Evolutionary conservation across 2,113 vertebrate genomes (phyloP).

Genomic region (Caranx melampygus): DNA sequence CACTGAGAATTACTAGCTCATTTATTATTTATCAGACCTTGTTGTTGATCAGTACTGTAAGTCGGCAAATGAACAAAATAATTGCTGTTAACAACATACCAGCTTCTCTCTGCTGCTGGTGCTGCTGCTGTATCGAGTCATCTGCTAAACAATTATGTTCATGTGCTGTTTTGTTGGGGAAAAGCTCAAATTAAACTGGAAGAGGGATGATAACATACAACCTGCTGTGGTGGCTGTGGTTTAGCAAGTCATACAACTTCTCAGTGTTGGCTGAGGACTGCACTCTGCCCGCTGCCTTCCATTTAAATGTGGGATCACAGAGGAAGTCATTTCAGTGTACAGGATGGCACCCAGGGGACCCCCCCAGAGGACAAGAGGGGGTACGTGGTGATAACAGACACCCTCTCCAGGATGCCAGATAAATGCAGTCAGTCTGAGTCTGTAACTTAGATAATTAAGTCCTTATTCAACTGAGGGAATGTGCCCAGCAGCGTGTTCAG

Average conservation of each 20-base stretch:
- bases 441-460: conserved; percentile 70
- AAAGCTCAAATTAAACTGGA: not conserved
- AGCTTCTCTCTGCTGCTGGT: not conserved
- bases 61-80: too few species aligned
- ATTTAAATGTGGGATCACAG: conserved; percentile 56
- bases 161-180: not conserved
- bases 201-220: conserved; percentile 6
- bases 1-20: too few species aligned
- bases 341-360: conserved; percentile 38
- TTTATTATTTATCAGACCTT: too few species aligned
- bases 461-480: conserved; percentile 49
- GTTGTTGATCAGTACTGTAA: too few species aligned
- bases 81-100: not conserved
- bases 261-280: conserved; percentile 31
- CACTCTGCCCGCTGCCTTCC: conserved; percentile 17
- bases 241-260: conserved; percentile 29
- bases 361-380: conserved; percentile 46
- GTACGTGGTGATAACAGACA: conserved; percentile 53
- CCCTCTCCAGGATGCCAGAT: conserved; percentile 61
- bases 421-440: conserved; percentile 58
- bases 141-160: conserved; percentile 1
- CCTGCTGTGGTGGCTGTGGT: not conserved
- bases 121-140: not conserved
- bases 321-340: conserved; percentile 45
- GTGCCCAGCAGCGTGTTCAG: conserved; percentile 49